A percentile compares a stretch with the other conserved stretches of the same genome.
phyloP scores from a whole-genome alignment of 2,797 vertebrate species.

The Amphiprion clarkii region DNA sequence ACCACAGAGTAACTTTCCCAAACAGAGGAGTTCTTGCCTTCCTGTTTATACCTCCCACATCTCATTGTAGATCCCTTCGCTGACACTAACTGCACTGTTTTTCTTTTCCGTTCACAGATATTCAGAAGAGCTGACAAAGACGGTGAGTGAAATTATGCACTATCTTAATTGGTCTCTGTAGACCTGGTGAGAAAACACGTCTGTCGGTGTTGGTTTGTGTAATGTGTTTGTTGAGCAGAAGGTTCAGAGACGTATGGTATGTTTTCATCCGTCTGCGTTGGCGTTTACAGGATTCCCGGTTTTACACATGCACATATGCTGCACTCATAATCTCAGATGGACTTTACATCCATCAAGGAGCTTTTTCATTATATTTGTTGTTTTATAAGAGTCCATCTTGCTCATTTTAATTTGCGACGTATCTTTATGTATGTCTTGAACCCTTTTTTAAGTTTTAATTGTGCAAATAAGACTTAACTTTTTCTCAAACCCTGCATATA shows the following conservation, averaged over 20 bases:
- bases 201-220: background rate
- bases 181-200: background rate
- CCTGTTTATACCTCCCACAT: background rate
- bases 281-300: background rate
- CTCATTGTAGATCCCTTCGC: background rate
- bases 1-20: background rate
- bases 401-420: too few relatives aligned
- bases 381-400: too few relatives aligned
- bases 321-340: background rate
- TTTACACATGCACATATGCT: background rate
- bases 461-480: too few relatives aligned
- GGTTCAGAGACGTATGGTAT: background rate
- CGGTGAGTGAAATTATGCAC: conserved; percentile 66
- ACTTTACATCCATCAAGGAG: background rate
- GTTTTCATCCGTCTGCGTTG: background rate
- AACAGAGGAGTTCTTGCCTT: background rate
- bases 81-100: conserved; percentile 14
- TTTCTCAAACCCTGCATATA: too few relatives aligned
- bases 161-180: background rate
- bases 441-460: too few relatives aligned
- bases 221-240: background rate
- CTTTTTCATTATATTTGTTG: too few relatives aligned
- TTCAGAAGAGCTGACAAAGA: conserved; percentile 85
- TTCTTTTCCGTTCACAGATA: conserved; percentile 74
- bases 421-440: too few relatives aligned